phyloP scores from a whole-genome alignment of 53 echinoderm and acorn worm genomes.

The Holothuria leucospilota region DNA sequence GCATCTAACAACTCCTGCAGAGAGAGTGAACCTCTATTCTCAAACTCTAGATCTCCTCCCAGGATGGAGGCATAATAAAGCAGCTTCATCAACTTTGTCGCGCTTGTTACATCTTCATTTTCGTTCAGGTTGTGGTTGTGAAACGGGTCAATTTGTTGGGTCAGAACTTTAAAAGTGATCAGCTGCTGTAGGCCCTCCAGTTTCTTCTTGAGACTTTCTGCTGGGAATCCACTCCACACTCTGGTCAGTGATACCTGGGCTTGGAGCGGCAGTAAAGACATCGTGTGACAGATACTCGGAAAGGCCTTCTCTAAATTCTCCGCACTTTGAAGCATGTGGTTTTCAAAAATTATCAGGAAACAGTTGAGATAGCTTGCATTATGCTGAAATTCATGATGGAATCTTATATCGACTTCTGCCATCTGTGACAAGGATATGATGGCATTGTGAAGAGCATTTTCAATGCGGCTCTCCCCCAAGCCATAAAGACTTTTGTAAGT shows the following conservation, averaged over 20 bases:
- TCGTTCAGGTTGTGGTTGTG: constrained; percentile 71
- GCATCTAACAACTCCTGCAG: constrained; percentile 68
- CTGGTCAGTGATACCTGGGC: constrained; percentile 80
- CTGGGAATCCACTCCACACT: constrained; percentile 78
- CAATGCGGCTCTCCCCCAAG: constrained; percentile 67
- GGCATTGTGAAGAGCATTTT: constrained; percentile 91
- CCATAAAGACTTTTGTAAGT: constrained; percentile 75
- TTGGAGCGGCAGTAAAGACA: constrained; percentile 75
- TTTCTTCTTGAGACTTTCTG: constrained; percentile 80
- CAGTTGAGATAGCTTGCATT: constrained; percentile 80
- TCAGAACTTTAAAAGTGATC: constrained; percentile 90
- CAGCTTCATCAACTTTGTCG: constrained; percentile 88
- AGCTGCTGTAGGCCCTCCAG: constrained; percentile 94
- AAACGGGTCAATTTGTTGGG: constrained; percentile 68
- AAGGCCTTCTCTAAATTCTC: constrained; percentile 89
- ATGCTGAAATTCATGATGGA: constrained; percentile 71
- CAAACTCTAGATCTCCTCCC: constrained; percentile 73
- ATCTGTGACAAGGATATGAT: constrained; percentile 73
- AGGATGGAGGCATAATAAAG: constrained; percentile 92
- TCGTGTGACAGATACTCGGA: constrained; percentile 88
- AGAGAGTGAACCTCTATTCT: constrained; percentile 41
- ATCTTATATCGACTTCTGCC: constrained; percentile 82
- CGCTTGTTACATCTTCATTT: constrained; percentile 75
- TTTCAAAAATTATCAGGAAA: constrained; percentile 93
- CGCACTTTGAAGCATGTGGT: constrained; percentile 84